Percentiles rank a stretch among this genome's conserved stretches.
phyloP scores from a whole-genome alignment of 2,797 vertebrate genomes.

The Oreonectes daqikongensis region DNA sequence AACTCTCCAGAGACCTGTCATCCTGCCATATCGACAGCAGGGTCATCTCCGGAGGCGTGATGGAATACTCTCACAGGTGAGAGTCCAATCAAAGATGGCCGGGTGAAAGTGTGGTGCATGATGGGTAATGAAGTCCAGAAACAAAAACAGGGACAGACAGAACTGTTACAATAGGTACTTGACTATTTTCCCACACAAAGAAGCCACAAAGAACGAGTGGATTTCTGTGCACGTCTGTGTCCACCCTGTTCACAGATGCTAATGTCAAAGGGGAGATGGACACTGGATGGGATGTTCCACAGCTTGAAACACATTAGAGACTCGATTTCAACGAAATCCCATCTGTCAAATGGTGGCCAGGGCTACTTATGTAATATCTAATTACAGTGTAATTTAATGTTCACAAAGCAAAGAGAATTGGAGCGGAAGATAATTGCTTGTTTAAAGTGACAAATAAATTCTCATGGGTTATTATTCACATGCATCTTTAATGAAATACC shows the following conservation, averaged over 20 bases:
- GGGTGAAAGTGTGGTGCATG: too few relatives aligned
- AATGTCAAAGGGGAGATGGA: neutral
- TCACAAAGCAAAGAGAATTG: constrained; percentile 30
- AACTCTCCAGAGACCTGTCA: too few relatives aligned
- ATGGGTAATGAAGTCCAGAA: too few relatives aligned
- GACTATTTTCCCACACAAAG: too few relatives aligned
- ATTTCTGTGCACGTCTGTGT: neutral
- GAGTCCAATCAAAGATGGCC: too few relatives aligned
- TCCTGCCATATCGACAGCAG: too few relatives aligned
- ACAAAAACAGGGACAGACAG: too few relatives aligned
- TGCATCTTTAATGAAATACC: constrained; percentile 7
- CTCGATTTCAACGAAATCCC: constrained; percentile 14
- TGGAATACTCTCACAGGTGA: too few relatives aligned
- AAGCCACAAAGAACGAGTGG: neutral
- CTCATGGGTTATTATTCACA: constrained; percentile 19
- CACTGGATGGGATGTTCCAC: neutral
- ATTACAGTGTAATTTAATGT: constrained; percentile 56
- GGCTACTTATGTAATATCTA: constrained; percentile 47
- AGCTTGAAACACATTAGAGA: neutral
- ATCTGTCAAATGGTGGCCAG: constrained; percentile 33
- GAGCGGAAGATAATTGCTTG: constrained; percentile 36
- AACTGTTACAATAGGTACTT: too few relatives aligned
- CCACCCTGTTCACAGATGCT: neutral
- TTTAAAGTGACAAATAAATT: constrained; percentile 50
- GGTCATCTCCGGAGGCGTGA: too few relatives aligned